Percentiles rank a stretch among this genome's conserved stretches.
Evolutionary conservation across 2,888 invertebrate genomes (phyloP).

Genomic region (Allophyes oxyacanthae): DNA sequence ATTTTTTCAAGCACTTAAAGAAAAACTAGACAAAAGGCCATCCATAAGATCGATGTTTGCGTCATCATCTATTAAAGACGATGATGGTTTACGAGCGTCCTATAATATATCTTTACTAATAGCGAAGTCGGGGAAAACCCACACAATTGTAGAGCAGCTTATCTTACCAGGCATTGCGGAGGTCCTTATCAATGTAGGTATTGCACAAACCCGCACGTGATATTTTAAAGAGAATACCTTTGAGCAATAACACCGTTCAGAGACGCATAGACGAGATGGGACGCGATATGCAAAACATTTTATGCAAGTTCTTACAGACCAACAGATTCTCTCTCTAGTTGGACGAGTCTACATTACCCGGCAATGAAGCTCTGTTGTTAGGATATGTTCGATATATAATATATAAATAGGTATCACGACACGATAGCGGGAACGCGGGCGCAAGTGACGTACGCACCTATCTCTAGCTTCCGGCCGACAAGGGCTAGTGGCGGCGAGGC

Average conservation of each 20-base stretch:
- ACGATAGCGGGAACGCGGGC: too few relatives aligned
- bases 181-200: not conserved
- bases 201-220: not conserved
- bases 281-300: not conserved
- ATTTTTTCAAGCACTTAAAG: too few relatives aligned
- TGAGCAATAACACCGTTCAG: not conserved
- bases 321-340: not conserved
- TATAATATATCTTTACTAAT: too few relatives aligned
- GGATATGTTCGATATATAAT: not conserved
- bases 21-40: too few relatives aligned
- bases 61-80: too few relatives aligned
- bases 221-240: not conserved
- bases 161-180: not conserved
- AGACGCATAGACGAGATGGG: not conserved
- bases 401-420: not conserved
- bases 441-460: too few relatives aligned
- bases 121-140: too few relatives aligned
- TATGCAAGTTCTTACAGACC: not conserved
- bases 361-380: not conserved
- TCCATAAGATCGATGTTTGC: too few relatives aligned
- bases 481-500: too few relatives aligned
- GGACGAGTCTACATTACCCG: not conserved
- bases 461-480: too few relatives aligned
- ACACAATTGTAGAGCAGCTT: not conserved
- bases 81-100: too few relatives aligned